Percentiles rank a stretch among this genome's conserved stretches.
These are phyloP conservation scores for Eidolon dupreanum DNA, from an alignment of 2,797 vertebrate genomes.

Conservation along the genomic window DNA sequence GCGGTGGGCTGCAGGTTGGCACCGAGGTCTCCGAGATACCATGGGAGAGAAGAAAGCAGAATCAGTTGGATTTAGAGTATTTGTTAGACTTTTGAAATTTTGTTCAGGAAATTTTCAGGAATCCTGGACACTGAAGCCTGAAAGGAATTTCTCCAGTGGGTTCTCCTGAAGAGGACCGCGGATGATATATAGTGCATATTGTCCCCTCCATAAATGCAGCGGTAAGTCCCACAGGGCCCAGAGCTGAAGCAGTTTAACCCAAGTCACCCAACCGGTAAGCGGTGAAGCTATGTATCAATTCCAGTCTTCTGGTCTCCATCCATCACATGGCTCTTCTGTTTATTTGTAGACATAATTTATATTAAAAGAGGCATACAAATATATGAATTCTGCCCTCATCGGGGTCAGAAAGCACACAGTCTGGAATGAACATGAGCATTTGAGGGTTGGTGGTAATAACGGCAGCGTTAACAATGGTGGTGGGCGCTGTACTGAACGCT, in stretches of 20 bases:
- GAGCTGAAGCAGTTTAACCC: background rate
- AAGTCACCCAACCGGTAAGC: accelerated
- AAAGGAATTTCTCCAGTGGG: background rate
- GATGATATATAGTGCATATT: accelerated
- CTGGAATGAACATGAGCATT: background rate
- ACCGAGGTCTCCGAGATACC: background rate
- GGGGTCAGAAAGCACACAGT: background rate
- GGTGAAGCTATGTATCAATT: background rate
- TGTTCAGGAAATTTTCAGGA: background rate
- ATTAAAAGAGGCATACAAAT: background rate
- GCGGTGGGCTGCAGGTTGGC: accelerated
- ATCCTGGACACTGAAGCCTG: background rate
- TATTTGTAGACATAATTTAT: background rate
- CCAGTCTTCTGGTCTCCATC: background rate
- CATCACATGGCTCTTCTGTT: background rate
- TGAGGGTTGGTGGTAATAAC: background rate
- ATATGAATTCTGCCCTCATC: background rate
- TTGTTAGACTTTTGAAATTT: background rate
- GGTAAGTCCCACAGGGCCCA: background rate
- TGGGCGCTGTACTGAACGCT: background rate
- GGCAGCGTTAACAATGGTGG: background rate
- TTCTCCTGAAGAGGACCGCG: background rate
- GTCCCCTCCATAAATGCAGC: background rate
- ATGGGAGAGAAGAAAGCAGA: background rate
- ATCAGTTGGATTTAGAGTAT: background rate